Evolutionary conservation across 2,113 vertebrate species (phyloP).

Genomic region (Heptranchias perlo): DNA sequence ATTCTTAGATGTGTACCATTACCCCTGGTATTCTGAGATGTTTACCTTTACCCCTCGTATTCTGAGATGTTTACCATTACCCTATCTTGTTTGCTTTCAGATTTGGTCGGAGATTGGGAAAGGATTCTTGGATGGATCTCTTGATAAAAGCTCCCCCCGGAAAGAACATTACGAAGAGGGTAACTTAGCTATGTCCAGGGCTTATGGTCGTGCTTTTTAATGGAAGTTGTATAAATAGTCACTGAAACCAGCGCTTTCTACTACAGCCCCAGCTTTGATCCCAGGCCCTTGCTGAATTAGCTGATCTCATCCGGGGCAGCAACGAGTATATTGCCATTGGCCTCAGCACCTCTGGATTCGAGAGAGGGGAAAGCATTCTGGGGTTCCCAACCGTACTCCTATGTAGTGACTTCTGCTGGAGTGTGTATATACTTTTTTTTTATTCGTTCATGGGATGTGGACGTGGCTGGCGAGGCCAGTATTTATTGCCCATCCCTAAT

Average conservation of each 20-base stretch:
- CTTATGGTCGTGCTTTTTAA: neutral
- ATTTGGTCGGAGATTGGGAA: slow-evolving; percentile 95
- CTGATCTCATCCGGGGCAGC: no score
- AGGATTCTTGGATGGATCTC: slow-evolving; percentile 86
- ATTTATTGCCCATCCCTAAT: no score
- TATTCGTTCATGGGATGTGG: no score
- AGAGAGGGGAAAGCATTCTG: neutral
- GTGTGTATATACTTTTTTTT: no score
- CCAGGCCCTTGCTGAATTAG: no score
- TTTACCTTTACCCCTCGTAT: neutral
- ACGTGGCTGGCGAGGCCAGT: no score
- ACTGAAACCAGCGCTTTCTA: neutral
- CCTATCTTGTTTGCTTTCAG: slow-evolving; percentile 53
- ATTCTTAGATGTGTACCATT: neutral
- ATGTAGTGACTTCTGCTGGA: neutral
- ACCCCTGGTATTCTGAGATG: neutral
- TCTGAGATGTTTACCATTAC: neutral
- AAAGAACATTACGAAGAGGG: slow-evolving; percentile 80
- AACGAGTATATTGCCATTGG: no score
- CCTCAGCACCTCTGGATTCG: neutral
- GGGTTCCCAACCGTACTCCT: neutral
- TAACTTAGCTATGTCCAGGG: slow-evolving; percentile 51
- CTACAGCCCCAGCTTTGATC: neutral
- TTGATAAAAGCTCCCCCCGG: slow-evolving; percentile 80
- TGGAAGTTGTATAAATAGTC: neutral